Evolutionary conservation across 1,140 invertebrate genomes (phyloP).

Genomic region (Scaptomyza pallida): DNA sequence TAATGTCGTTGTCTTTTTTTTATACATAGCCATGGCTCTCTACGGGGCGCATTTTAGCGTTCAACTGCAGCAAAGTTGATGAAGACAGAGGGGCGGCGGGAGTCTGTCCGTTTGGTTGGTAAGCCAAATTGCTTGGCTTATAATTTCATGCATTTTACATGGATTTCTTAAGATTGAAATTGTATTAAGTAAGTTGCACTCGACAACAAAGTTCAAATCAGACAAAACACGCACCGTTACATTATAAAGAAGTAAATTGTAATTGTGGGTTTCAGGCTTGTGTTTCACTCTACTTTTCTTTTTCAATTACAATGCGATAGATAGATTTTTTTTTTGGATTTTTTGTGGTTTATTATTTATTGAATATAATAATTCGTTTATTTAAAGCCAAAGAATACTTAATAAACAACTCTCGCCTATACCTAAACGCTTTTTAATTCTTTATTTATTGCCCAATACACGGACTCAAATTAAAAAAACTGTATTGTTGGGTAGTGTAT

Average conservation of each 20-base stretch:
- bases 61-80: constrained; percentile 3
- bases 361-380: too few relatives aligned
- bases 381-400: too few relatives aligned
- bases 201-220: constrained; percentile 5
- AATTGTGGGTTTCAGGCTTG: background rate
- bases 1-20: constrained; percentile 36
- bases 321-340: too few relatives aligned
- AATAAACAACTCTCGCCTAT: too few relatives aligned
- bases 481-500: constrained; percentile 37
- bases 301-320: too few relatives aligned
- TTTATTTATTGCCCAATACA: background rate
- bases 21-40: constrained; percentile 2
- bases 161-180: constrained; percentile 44
- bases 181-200: constrained; percentile 39
- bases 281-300: background rate
- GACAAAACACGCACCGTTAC: constrained; percentile 13
- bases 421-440: background rate
- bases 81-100: background rate
- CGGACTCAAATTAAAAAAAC: background rate
- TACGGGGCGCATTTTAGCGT: constrained; percentile 30
- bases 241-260: background rate
- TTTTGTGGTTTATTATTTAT: too few relatives aligned
- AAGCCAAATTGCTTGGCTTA: constrained; percentile 64
- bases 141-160: constrained; percentile 69
- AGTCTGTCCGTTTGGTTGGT: constrained; percentile 16